phyloP scores from a whole-genome alignment of 2,888 invertebrate species.

The Augochlorella aurata region DNA sequence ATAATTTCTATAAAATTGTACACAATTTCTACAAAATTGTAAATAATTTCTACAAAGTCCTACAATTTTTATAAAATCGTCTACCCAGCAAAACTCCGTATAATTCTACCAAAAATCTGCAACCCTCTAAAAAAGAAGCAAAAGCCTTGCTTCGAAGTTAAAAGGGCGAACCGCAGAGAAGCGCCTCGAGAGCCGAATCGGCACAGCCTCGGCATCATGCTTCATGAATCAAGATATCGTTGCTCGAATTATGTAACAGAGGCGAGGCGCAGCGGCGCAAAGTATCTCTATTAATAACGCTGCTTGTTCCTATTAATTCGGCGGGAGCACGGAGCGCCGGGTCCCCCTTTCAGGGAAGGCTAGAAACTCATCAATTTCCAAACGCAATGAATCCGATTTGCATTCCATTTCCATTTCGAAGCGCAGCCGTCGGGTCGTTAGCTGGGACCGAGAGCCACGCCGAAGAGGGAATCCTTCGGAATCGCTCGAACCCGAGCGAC shows the following conservation, averaged over 20 bases:
- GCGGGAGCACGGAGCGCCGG: neutral
- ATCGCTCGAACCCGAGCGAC: conserved; percentile 16
- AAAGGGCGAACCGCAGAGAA: too few species aligned
- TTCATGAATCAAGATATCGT: conserved; percentile 8
- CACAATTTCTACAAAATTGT: too few species aligned
- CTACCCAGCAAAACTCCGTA: too few species aligned
- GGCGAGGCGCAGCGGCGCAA: neutral
- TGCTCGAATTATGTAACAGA: conserved; percentile 10
- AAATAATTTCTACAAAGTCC: too few species aligned
- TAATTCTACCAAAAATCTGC: too few species aligned
- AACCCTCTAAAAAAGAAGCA: too few species aligned
- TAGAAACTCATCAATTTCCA: conserved; percentile 44
- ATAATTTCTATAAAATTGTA: too few species aligned
- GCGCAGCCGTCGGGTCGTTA: conserved; percentile 39
- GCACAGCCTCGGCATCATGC: neutral
- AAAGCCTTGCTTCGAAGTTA: too few species aligned
- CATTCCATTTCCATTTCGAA: conserved; percentile 51
- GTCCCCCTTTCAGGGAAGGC: conserved; percentile 32
- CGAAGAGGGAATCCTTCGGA: conserved; percentile 35
- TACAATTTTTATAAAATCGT: too few species aligned
- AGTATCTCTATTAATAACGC: conserved; percentile 20
- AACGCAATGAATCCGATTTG: conserved; percentile 57
- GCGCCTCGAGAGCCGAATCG: neutral
- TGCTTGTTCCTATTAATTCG: conserved; percentile 22
- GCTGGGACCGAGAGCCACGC: conserved; percentile 34